Conservation (phyloP, 2,797 vertebrate genomes). For the Cynopterus sphinx region DNA sequence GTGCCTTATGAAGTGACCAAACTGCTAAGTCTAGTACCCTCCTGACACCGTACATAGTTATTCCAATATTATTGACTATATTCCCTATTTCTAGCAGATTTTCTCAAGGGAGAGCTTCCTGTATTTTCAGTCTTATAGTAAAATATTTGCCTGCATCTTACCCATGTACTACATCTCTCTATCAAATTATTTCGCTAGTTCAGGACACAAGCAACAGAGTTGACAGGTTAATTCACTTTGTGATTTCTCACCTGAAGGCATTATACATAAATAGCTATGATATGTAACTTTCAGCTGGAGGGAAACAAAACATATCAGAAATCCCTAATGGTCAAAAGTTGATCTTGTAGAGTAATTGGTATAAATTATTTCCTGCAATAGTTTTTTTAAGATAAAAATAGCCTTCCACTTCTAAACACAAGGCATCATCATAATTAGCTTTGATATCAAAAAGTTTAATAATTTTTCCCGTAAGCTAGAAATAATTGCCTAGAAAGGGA, state of each 20-base stretch:
- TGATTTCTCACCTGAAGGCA: neutral
- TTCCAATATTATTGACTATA: neutral
- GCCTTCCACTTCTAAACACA: neutral
- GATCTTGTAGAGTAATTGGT: neutral
- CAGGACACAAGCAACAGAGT: neutral
- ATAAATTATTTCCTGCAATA: conserved; percentile 12
- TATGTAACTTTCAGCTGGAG: neutral
- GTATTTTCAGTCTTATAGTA: neutral
- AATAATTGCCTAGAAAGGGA: neutral
- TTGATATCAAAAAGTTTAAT: neutral
- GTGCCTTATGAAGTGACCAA: neutral
- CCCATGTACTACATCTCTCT: neutral
- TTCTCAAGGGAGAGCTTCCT: neutral
- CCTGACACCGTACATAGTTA: neutral
- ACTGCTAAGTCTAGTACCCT: too few relatives aligned
- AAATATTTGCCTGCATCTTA: neutral
- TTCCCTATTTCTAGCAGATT: neutral
- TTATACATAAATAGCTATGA: neutral
- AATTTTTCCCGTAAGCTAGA: neutral
- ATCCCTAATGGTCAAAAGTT: neutral
- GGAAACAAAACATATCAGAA: conserved; percentile 4
- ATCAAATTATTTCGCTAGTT: neutral
- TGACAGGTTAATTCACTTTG: neutral
- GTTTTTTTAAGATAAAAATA: conserved; percentile 47
- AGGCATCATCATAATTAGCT: neutral